Evolutionary conservation across 2,888 invertebrate genomes (phyloP).

Genomic region (Nephrotoma flavescens): DNA sequence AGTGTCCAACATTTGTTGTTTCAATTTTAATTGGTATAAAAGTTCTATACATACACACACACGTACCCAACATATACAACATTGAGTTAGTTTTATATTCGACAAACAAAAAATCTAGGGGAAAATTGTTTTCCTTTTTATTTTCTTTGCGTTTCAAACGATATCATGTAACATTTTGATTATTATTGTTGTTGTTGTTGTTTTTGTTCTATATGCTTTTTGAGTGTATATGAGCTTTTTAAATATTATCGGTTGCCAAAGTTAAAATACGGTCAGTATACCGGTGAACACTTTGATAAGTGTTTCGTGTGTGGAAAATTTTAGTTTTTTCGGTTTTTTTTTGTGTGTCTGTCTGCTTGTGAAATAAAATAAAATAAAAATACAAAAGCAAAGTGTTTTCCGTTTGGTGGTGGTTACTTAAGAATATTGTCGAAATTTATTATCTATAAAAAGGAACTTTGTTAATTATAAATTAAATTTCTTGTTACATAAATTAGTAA

Average conservation of each 20-base stretch:
- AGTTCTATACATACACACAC: not conserved
- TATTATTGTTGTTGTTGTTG: not conserved
- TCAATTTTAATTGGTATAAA: not conserved
- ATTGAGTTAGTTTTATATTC: not conserved
- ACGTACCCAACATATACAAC: not conserved
- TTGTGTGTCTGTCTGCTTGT: too few relatives aligned
- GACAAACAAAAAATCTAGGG: not conserved
- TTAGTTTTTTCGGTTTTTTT: too few relatives aligned
- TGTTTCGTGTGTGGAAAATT: not conserved
- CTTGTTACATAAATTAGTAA: not conserved
- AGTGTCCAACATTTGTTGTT: not conserved
- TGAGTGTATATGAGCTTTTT: not conserved
- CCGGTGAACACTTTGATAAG: slow-evolving; percentile 3
- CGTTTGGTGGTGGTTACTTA: too few relatives aligned
- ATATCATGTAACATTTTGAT: not conserved
- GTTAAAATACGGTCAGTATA: not conserved
- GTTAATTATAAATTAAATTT: not conserved
- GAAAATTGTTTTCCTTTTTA: not conserved
- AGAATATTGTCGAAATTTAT: too few relatives aligned
- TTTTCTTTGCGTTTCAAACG: not conserved
- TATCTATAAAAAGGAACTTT: not conserved
- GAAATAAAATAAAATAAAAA: too few relatives aligned
- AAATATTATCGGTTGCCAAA: not conserved
- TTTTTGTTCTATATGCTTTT: not conserved
- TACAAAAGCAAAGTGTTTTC: too few relatives aligned